Percentiles rank a stretch among this genome's conserved stretches.
Conservation (phyloP, 2,797 vertebrate genomes). For the Galagoides demidoff region DNA sequence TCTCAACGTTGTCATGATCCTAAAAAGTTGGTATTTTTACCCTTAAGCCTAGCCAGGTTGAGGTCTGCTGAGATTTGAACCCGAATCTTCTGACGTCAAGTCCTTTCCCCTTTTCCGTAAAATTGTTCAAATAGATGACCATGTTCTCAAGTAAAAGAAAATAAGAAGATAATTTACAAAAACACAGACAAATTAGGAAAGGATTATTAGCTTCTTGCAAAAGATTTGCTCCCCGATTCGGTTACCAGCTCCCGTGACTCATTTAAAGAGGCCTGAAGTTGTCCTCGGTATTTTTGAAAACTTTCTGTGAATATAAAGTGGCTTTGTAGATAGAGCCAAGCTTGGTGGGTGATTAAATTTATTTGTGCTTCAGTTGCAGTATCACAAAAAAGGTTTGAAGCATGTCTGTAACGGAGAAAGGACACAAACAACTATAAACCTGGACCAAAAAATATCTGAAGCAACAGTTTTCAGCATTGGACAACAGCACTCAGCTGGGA, state of each 20-base stretch:
- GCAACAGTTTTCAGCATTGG: neutral
- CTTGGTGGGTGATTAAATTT: neutral
- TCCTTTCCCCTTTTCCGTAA: neutral
- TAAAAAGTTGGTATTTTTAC: neutral
- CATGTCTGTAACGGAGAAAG: neutral
- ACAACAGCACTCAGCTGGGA: neutral
- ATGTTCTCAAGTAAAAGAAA: neutral
- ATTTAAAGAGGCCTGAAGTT: slow-evolving; percentile 1
- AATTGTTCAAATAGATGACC: neutral
- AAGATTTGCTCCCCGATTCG: neutral
- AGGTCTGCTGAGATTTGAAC: neutral
- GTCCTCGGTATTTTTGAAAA: neutral
- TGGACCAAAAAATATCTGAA: neutral
- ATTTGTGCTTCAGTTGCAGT: neutral
- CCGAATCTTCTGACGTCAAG: neutral
- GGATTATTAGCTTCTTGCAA: neutral
- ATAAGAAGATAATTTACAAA: neutral
- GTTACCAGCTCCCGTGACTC: neutral
- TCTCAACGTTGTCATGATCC: neutral
- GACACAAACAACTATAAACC: neutral
- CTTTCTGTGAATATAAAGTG: neutral
- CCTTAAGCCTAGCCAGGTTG: neutral
- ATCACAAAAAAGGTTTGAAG: neutral
- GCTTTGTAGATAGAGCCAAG: neutral
- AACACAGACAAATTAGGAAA: neutral